Conservation (phyloP, 2,113 vertebrate species). For the Cyphomyrus discorhynchus region DNA sequence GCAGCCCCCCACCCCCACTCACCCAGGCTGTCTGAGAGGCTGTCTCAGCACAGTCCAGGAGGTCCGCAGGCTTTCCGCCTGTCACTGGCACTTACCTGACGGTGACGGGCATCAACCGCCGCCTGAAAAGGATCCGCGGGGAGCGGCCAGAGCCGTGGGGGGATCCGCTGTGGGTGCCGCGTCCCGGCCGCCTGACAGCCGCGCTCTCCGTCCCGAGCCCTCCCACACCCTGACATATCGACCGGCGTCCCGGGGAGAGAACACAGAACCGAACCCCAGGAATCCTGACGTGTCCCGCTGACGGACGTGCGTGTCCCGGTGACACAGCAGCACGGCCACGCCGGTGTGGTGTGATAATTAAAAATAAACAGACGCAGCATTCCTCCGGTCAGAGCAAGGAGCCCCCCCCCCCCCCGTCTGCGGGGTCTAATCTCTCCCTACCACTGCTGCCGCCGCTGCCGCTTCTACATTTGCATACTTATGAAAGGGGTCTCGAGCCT, state of each 20-base stretch:
- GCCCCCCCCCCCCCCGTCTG: not conserved
- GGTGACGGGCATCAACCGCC: not conserved
- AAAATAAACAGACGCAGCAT: slow-evolving; percentile 4
- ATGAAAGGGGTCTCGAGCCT: slow-evolving; percentile 8
- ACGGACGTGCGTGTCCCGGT: not conserved
- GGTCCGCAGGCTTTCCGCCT: not conserved
- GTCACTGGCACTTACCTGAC: not conserved
- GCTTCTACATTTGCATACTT: slow-evolving; percentile 19
- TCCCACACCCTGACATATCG: not conserved
- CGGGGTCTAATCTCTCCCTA: slow-evolving; percentile 1
- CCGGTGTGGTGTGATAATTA: not conserved
- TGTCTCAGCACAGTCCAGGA: not conserved
- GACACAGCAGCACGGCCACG: not conserved
- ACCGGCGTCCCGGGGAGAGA: not conserved
- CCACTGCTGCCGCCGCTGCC: not conserved
- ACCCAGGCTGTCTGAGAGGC: not conserved
- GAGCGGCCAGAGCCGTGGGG: not conserved
- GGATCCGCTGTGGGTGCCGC: not conserved
- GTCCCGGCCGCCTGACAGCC: not conserved
- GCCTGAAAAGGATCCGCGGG: not conserved
- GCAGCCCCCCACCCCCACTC: no score
- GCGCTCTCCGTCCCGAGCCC: not conserved
- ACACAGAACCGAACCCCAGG: not conserved
- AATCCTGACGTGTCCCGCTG: not conserved
- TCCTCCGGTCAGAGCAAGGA: not conserved